Evolutionary conservation across 2,113 vertebrate species (phyloP).

Genomic region (Ploceus nigricollis): DNA sequence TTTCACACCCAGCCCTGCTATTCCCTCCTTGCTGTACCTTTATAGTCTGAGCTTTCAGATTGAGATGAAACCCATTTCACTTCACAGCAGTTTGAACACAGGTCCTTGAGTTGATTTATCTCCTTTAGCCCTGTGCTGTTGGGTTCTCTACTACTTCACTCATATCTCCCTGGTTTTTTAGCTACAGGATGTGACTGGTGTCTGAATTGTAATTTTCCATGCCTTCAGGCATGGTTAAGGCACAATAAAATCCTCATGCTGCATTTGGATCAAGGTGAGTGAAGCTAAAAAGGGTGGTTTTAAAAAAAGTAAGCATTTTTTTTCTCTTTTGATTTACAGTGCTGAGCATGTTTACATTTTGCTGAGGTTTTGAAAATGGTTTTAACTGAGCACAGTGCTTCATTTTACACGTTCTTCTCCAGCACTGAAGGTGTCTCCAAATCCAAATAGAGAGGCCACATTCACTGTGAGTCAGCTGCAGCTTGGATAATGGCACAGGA

Average conservation of each 20-base stretch:
- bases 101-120: conserved; percentile 53
- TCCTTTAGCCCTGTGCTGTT: neutral
- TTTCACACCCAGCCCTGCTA: neutral
- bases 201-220: conserved; percentile 33
- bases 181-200: neutral
- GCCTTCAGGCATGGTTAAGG: conserved; percentile 33
- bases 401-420: neutral
- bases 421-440: neutral
- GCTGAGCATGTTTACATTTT: conserved; percentile 4
- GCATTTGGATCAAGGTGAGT: neutral
- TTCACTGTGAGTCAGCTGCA: neutral
- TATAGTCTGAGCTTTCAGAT: neutral
- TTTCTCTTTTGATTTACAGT: neutral
- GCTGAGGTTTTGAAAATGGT: neutral
- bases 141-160: conserved; percentile 5
- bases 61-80: conserved; percentile 39
- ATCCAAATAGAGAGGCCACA: neutral
- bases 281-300: neutral
- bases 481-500: neutral
- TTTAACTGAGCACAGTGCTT: neutral
- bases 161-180: neutral
- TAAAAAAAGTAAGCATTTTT: neutral
- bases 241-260: conserved; percentile 9
- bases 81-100: conserved; percentile 45
- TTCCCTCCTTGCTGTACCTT: neutral